Base-by-base conservation (phyloP, 2,113 vertebrate genomes). In the Tiliqua scincoides region DNA sequence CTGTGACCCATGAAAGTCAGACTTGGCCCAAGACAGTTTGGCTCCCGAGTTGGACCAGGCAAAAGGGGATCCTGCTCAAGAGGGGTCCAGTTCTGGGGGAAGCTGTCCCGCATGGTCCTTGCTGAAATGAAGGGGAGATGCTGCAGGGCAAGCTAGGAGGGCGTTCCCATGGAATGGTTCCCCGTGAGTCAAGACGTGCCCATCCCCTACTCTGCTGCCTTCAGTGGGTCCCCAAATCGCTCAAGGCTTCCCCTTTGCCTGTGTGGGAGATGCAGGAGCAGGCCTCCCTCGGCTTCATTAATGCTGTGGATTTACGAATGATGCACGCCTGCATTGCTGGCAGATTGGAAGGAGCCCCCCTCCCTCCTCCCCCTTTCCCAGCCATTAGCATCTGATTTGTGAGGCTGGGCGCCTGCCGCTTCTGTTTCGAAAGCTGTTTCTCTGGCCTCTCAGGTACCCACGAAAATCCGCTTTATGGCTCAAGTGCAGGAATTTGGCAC, bases 381-480 rank as follows among this genome's bases (percentile, higher is more conserved):
- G 81, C 86, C 81, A 73, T 88, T 79, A 83, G 57, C 15, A 25
- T 23, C 81, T 88, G 67, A 88, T 83, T 83, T 78, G 74, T 62
- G 81, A 65, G 54, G 73, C 63, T 10, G 30, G 0, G 3, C 0
- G 35, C 35, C 54, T 83, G 80, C 40, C 40, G 7, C 81, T 63
- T 78, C 65, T 52, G 37, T 72, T 83, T 78, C 52, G 72, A 78
- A 83, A 67, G 74, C 81, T 78, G 80, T 10, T 72, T 67, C 23
- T 8, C 15, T 74, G 25, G 65, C 73, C 74, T 68, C 40, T 79
- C 81, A 11, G 74, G 40, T 83, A 32, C 81, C 86, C 73, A 30
- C 21, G 86, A 72, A 87, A 48, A 83, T 37, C 54, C 1, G 25
- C n/a, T 71, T 79, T 72, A 83, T 2, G n/a, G 65, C 40, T 62